These are phyloP conservation scores for Apoderus coryli DNA, from an alignment of 2,888 invertebrate genomes.

Conservation along the genomic window DNA sequence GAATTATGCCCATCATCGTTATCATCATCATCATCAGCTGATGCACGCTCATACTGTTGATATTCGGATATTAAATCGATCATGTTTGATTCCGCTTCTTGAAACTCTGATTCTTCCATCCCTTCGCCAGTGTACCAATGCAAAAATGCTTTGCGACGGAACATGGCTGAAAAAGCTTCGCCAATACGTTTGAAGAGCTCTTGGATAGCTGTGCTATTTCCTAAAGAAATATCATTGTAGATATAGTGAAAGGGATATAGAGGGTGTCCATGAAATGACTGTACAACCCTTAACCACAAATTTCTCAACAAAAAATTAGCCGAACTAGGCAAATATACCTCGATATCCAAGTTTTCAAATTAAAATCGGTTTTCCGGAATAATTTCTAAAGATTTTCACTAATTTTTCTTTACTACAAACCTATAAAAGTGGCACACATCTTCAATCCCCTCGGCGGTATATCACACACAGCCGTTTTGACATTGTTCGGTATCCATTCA, in stretches of 20 bases:
- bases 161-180: slow-evolving; percentile 44
- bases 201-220: slow-evolving; percentile 50
- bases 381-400: no score
- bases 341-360: no score
- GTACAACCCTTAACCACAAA: no score
- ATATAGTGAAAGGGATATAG: no score
- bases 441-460: slow-evolving; percentile 54
- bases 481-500: slow-evolving; percentile 55
- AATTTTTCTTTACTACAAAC: slow-evolving; percentile 5
- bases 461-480: slow-evolving; percentile 58
- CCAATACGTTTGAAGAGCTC: slow-evolving; percentile 55
- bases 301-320: no score
- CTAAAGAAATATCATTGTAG: no score
- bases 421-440: slow-evolving; percentile 51
- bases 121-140: slow-evolving; percentile 67
- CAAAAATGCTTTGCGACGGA: slow-evolving; percentile 57
- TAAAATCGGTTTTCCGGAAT: no score
- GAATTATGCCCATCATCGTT: slow-evolving; percentile 36
- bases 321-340: no score
- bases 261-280: no score
- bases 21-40: slow-evolving; percentile 41
- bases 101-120: slow-evolving; percentile 60
- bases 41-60: slow-evolving; percentile 58
- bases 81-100: slow-evolving; percentile 62
- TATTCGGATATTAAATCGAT: slow-evolving; percentile 59